Evolutionary conservation across 2,888 invertebrate species (phyloP).

Genomic region (Drosophila atripex): DNA sequence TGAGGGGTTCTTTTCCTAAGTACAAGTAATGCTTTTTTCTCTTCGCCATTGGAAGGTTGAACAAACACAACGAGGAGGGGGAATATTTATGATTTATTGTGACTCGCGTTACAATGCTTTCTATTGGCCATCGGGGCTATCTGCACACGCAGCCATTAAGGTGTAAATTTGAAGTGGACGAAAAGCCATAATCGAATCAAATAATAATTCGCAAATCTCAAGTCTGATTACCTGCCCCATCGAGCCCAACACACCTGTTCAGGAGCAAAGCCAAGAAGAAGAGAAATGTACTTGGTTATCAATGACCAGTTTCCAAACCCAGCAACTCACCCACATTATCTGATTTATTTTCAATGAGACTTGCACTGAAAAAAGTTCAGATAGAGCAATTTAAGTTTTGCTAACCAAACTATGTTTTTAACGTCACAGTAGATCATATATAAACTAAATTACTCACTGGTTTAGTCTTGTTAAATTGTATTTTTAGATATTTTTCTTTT

Average conservation of each 20-base stretch:
- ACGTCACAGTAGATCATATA: no score
- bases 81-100: neutral
- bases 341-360: slow-evolving; percentile 13
- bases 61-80: neutral
- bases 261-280: slow-evolving; percentile 44
- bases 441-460: no score
- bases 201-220: slow-evolving; percentile 43
- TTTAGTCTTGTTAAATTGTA: no score
- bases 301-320: slow-evolving; percentile 27
- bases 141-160: slow-evolving; percentile 27
- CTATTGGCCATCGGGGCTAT: slow-evolving; percentile 32
- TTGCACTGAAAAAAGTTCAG: slow-evolving; percentile 43
- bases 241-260: slow-evolving; percentile 60
- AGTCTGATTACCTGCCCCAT: slow-evolving; percentile 25
- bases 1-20: slow-evolving; percentile 16
- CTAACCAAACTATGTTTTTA: no score
- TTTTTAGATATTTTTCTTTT: no score
- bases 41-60: neutral
- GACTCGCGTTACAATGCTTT: slow-evolving; percentile 11
- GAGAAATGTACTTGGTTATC: slow-evolving; percentile 57
- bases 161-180: slow-evolving; percentile 31
- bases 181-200: slow-evolving; percentile 39
- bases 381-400: neutral
- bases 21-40: neutral
- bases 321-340: slow-evolving; percentile 21